Evolutionary conservation across 2,888 invertebrate species (phyloP).

Genomic region (Tethea ocularis): DNA sequence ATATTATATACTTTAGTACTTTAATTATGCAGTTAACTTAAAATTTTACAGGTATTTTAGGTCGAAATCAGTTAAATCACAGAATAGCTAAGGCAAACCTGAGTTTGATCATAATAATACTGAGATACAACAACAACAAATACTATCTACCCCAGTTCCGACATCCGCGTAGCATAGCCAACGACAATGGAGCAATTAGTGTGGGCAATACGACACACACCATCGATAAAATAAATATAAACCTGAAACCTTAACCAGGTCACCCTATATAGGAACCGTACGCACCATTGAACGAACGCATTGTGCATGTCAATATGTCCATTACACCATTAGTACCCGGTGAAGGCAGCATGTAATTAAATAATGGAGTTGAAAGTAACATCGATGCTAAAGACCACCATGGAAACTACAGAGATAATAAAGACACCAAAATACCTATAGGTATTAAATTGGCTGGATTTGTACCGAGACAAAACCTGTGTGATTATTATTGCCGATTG

Average conservation of each 20-base stretch:
- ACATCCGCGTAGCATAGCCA: neutral
- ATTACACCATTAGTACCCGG: neutral
- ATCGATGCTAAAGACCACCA: neutral
- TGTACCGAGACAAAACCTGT: too few species aligned
- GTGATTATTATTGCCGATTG: too few species aligned
- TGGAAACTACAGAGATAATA: neutral
- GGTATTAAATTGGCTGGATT: neutral
- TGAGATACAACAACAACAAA: too few species aligned
- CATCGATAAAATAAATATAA: slow-evolving; percentile 5
- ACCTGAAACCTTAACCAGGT: slow-evolving; percentile 9
- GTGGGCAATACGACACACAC: neutral
- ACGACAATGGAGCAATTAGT: neutral
- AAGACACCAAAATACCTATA: neutral
- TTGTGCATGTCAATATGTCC: neutral
- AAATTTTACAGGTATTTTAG: too few species aligned
- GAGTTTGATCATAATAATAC: too few species aligned
- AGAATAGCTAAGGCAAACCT: too few species aligned
- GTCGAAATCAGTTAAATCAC: too few species aligned
- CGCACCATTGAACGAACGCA: too few species aligned
- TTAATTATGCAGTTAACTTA: too few species aligned
- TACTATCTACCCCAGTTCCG: neutral
- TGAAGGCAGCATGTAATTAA: slow-evolving; percentile 14
- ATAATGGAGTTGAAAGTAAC: slow-evolving; percentile 3
- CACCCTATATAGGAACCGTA: slow-evolving; percentile 1
- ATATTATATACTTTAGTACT: too few species aligned